Evolutionary conservation across 2,888 invertebrate species (phyloP).

Genomic region (Drosophila austrosaltans): DNA sequence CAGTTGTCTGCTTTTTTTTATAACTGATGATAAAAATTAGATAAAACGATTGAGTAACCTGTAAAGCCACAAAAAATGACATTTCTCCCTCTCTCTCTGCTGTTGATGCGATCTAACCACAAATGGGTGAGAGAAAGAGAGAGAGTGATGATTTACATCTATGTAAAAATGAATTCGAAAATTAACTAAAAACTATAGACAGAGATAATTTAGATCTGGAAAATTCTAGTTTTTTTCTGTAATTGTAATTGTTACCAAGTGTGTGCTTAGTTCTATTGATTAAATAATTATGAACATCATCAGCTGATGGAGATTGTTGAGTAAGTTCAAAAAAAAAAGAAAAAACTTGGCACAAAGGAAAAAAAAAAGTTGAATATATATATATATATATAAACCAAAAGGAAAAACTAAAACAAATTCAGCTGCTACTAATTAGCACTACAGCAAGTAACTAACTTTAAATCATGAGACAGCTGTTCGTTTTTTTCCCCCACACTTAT

Average conservation of each 20-base stretch:
- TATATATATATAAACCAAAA: not conserved
- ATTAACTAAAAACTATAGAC: too few relatives aligned
- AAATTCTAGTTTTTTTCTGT: too few relatives aligned
- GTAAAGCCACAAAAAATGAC: not conserved
- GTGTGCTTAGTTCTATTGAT: too few relatives aligned
- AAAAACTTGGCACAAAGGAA: not conserved
- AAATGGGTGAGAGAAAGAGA: not conserved
- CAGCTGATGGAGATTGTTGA: not conserved
- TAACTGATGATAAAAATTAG: not conserved
- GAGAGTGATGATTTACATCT: too few relatives aligned
- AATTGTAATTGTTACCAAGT: too few relatives aligned
- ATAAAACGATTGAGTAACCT: not conserved
- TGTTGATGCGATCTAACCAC: not conserved
- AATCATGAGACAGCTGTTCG: conserved; percentile 63
- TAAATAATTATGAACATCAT: too few relatives aligned
- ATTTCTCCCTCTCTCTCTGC: not conserved
- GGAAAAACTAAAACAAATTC: conserved; percentile 3
- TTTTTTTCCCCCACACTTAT: not conserved
- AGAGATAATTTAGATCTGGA: too few relatives aligned
- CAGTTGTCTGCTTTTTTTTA: not conserved
- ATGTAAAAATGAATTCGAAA: not conserved
- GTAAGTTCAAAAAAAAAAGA: not conserved
- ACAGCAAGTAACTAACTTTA: conserved; percentile 60
- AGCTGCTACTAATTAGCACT: conserved; percentile 56
- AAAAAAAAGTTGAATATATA: not conserved